Percentiles rank a stretch among this genome's conserved stretches.
Evolutionary conservation across 2,113 vertebrate species (phyloP).

Genomic region (Muntiacus muntjak): DNA sequence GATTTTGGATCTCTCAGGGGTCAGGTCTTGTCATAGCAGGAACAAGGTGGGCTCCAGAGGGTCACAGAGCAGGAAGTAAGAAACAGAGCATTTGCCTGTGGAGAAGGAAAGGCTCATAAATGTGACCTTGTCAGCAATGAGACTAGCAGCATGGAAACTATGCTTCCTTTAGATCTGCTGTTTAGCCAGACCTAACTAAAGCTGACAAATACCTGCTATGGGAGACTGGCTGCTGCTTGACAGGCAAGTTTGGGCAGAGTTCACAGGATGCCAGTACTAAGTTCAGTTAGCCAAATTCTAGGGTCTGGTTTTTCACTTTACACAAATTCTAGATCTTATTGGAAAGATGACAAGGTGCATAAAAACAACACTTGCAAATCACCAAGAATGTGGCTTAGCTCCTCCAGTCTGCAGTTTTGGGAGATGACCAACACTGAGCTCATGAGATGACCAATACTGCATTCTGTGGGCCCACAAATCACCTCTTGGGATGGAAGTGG

Average conservation of each 20-base stretch:
- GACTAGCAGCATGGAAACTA: not conserved
- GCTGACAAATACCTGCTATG: no score
- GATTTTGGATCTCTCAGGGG: not conserved
- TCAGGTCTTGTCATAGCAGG: not conserved
- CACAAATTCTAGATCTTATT: not conserved
- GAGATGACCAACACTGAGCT: not conserved
- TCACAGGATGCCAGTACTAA: not conserved
- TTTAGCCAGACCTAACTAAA: not conserved
- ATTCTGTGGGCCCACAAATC: accelerated
- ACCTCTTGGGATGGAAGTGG: not conserved
- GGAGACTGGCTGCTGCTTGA: not conserved
- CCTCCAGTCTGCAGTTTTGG: not conserved
- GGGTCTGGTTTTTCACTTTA: not conserved
- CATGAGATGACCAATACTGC: not conserved
- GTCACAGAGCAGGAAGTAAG: not conserved
- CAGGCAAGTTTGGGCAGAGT: not conserved
- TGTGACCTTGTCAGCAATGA: not conserved
- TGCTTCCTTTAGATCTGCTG: not conserved
- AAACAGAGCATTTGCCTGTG: not conserved
- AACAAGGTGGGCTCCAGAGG: not conserved
- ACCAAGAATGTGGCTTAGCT: not conserved
- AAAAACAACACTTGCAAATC: not conserved
- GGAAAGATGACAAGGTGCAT: not conserved
- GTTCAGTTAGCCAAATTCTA: not conserved
- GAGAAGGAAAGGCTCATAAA: not conserved